Conservation (phyloP, 2,113 vertebrate genomes). For the Coregonus clupeaformis region DNA sequence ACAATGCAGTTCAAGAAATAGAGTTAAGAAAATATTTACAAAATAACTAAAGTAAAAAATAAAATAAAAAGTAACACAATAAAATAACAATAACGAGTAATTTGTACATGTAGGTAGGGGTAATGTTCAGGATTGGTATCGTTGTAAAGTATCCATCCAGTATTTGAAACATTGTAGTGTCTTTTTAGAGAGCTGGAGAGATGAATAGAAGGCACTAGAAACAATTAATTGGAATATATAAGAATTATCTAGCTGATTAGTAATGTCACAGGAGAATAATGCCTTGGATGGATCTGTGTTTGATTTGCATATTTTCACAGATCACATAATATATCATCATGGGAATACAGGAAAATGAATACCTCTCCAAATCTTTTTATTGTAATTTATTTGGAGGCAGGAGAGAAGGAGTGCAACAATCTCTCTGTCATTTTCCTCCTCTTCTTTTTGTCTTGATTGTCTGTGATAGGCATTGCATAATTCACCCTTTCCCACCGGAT, state of each 20-base stretch:
- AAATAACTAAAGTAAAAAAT: too few relatives aligned
- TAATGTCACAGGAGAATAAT: conserved; percentile 59
- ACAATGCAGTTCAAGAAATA: too few relatives aligned
- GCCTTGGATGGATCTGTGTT: conserved; percentile 44
- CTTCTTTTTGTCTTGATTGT: conserved; percentile 39
- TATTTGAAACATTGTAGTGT: conserved; percentile 57
- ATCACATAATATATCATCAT: conserved; percentile 45
- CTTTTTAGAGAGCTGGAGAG: conserved; percentile 70
- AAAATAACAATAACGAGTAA: too few relatives aligned
- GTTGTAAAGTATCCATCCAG: background rate
- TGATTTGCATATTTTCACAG: conserved; percentile 44
- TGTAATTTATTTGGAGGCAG: conserved; percentile 47
- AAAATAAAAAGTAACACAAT: too few relatives aligned
- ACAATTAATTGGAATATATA: conserved; percentile 63
- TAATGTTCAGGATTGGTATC: too few relatives aligned
- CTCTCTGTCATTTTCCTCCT: conserved; percentile 11
- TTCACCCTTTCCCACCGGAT: conserved; percentile 63
- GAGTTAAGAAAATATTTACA: too few relatives aligned
- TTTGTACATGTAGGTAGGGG: too few relatives aligned
- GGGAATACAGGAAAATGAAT: conserved; percentile 59
- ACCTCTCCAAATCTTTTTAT: conserved; percentile 23
- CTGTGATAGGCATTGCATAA: conserved; percentile 73
- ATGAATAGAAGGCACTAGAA: conserved; percentile 76
- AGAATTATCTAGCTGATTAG: conserved; percentile 39
- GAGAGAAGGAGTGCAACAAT: conserved; percentile 59